Percentiles rank a stretch among this genome's conserved stretches.
Evolutionary conservation across 2,888 invertebrate species (phyloP).

Genomic region (Steinernema hermaphroditum): DNA sequence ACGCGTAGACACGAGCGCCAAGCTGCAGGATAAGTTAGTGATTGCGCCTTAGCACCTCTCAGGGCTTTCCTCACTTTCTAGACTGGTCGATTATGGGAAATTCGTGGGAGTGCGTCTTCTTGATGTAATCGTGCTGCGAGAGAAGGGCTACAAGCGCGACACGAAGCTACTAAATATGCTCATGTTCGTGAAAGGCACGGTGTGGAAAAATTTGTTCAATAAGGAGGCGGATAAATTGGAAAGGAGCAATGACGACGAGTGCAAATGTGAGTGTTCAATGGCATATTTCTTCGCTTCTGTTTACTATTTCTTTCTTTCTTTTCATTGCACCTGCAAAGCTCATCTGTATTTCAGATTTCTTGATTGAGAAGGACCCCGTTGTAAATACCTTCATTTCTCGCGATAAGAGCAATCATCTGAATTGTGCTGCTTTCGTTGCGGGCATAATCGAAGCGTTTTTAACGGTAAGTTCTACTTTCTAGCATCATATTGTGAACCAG

Average conservation of each 20-base stretch:
- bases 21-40: conserved; percentile 80
- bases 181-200: conserved; percentile 88
- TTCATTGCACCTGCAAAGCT: no score
- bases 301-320: neutral
- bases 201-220: conserved; percentile 97
- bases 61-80: conserved; percentile 67
- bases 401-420: conserved; percentile 79
- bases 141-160: conserved; percentile 84
- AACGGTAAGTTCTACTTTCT: conserved; percentile 53
- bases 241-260: conserved; percentile 96
- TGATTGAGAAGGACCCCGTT: conserved; percentile 95
- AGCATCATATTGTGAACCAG: no score
- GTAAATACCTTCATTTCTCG: conserved; percentile 96
- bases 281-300: neutral
- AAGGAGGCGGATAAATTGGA: conserved; percentile 97
- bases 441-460: conserved; percentile 96
- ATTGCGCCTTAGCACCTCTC: neutral
- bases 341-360: conserved; percentile 76
- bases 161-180: conserved; percentile 88
- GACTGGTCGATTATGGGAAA: conserved; percentile 88
- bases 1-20: conserved; percentile 87
- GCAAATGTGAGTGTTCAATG: conserved; percentile 74
- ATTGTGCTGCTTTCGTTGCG: conserved; percentile 96
- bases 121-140: conserved; percentile 89
- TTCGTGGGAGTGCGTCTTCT: conserved; percentile 91